phyloP scores from a whole-genome alignment of 1,140 invertebrate genomes.

The Trachymyrmex cornetzi region DNA sequence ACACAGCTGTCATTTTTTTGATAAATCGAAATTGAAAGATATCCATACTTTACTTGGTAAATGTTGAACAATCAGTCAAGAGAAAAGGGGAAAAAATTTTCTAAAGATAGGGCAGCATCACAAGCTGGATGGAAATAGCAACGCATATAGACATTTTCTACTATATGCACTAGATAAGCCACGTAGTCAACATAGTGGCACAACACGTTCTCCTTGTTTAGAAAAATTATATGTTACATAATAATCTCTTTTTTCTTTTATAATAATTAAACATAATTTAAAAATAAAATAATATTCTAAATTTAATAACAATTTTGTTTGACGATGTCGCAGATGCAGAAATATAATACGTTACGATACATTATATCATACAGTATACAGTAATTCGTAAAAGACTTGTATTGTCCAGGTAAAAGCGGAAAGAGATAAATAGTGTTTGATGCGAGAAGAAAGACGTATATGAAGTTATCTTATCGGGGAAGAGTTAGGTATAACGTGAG shows the following conservation, averaged over 20 bases:
- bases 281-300: constrained; percentile 19
- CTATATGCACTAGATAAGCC: neutral
- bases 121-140: neutral
- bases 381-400: neutral
- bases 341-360: neutral
- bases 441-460: constrained; percentile 59
- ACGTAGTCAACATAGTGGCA: neutral
- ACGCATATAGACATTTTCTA: neutral
- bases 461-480: constrained; percentile 61
- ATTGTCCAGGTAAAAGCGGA: constrained; percentile 27
- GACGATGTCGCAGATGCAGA: neutral
- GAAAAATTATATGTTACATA: neutral
- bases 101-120: constrained; percentile 25
- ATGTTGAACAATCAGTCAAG: constrained; percentile 44
- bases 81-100: neutral
- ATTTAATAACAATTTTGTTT: neutral
- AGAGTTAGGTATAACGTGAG: constrained; percentile 59
- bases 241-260: neutral
- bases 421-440: constrained; percentile 34
- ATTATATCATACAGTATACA: no score
- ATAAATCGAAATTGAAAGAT: constrained; percentile 75
- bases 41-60: constrained; percentile 32
- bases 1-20: constrained; percentile 72
- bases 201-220: neutral
- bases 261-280: neutral